Evolutionary conservation across 2,888 invertebrate species (phyloP).

Genomic region (Caenorhabditis sp.): DNA sequence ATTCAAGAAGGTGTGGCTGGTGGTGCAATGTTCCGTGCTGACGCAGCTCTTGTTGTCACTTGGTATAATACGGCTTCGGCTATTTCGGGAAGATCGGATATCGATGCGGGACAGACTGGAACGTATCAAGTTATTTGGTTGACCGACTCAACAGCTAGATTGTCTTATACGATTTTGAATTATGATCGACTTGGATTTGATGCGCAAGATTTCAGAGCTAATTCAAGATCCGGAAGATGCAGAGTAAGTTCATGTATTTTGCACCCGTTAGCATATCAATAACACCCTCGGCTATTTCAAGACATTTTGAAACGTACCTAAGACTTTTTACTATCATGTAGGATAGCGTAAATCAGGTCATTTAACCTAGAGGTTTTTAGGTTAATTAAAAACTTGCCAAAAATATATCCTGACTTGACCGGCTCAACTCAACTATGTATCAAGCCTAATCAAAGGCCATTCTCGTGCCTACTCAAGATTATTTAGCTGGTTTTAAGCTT

Average conservation of each 20-base stretch:
- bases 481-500: no score
- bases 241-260: conserved; percentile 22
- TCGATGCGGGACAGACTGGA: conserved; percentile 79
- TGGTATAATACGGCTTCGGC: conserved; percentile 89
- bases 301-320: no score
- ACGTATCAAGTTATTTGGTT: conserved; percentile 82
- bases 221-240: conserved; percentile 67
- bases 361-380: no score
- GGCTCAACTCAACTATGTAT: no score
- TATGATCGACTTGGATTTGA: conserved; percentile 91
- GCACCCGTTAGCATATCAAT: neutral
- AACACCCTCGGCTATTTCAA: no score
- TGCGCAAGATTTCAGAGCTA: conserved; percentile 74
- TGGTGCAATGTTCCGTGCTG: conserved; percentile 87
- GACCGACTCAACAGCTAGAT: conserved; percentile 89
- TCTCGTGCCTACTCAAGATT: no score
- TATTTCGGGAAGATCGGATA: conserved; percentile 67
- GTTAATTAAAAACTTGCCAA: no score
- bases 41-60: conserved; percentile 87
- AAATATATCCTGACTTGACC: no score
- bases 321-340: no score
- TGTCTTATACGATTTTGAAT: conserved; percentile 93
- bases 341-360: no score
- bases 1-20: conserved; percentile 82
- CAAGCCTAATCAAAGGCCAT: no score